Percentiles rank a stretch among this genome's conserved stretches.
Conservation (phyloP, 2,113 vertebrate species). For the Sclerurus mexicanus region DNA sequence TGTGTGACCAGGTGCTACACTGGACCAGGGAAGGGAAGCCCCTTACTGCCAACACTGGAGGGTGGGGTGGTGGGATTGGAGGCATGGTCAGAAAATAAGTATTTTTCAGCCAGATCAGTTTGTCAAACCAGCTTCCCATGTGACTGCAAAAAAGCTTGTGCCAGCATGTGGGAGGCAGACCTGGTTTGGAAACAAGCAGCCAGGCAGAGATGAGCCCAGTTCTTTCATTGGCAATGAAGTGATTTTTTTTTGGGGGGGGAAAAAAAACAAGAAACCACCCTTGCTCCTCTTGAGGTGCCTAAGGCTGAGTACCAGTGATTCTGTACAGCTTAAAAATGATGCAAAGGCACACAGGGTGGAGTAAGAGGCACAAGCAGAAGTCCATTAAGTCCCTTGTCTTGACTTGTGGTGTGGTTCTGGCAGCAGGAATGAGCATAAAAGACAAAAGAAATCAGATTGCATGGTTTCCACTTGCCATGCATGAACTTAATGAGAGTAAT, state of each 20-base stretch:
- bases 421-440: neutral
- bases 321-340: neutral
- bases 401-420: neutral
- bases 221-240: neutral
- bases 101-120: neutral
- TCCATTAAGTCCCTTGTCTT: neutral
- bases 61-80: neutral
- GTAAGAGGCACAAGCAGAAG: neutral
- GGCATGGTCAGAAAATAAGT: neutral
- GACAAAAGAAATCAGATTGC: neutral
- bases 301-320: neutral
- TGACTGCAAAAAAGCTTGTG: neutral
- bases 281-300: neutral
- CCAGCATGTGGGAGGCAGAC: neutral
- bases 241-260: neutral
- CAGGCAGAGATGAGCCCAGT: neutral
- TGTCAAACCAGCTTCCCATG: neutral
- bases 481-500: neutral
- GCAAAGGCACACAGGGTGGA: neutral
- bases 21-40: neutral
- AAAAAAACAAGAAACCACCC: neutral
- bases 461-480: neutral
- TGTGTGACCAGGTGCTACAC: neutral
- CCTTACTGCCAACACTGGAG: neutral
- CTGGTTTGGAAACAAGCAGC: neutral